Conservation (phyloP, 2,888 invertebrate species). For the Drosophila yooni region DNA sequence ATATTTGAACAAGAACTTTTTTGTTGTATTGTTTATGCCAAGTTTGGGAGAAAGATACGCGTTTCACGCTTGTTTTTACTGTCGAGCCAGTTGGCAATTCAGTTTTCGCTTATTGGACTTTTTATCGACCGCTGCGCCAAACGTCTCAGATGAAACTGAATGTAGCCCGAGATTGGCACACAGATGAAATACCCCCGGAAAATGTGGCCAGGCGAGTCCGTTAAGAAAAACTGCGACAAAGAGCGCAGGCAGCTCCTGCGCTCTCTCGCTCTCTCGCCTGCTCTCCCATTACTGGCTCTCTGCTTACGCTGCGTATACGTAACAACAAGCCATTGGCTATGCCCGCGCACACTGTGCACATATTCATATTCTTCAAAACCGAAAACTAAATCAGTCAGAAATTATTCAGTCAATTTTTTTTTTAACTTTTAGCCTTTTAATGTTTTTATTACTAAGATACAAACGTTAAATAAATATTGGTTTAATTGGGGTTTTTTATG, state of each 20-base stretch:
- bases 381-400: not conserved
- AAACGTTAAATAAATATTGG: not conserved
- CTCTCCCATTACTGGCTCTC: constrained; percentile 19
- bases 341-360: constrained; percentile 38
- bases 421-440: not conserved
- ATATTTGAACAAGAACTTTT: not conserved
- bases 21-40: constrained; percentile 23
- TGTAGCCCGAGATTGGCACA: constrained; percentile 53
- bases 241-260: constrained; percentile 62
- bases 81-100: constrained; percentile 10
- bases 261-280: constrained; percentile 38
- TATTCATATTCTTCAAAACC: not conserved
- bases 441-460: not conserved
- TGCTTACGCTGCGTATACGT: constrained; percentile 56
- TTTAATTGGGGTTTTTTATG: too few relatives aligned
- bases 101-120: constrained; percentile 18
- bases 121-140: constrained; percentile 83
- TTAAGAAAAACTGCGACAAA: constrained; percentile 71
- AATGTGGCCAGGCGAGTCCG: constrained; percentile 64
- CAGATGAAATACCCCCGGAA: constrained; percentile 70
- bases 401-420: not conserved
- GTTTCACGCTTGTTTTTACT: constrained; percentile 48
- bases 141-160: constrained; percentile 85
- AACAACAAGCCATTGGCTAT: constrained; percentile 47
- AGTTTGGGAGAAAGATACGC: constrained; percentile 43